Evolutionary conservation across 2,797 vertebrate genomes (phyloP), one percentile per base, ranked within the genome.

Genomic region (Trichosurus vulpecula): DNA sequence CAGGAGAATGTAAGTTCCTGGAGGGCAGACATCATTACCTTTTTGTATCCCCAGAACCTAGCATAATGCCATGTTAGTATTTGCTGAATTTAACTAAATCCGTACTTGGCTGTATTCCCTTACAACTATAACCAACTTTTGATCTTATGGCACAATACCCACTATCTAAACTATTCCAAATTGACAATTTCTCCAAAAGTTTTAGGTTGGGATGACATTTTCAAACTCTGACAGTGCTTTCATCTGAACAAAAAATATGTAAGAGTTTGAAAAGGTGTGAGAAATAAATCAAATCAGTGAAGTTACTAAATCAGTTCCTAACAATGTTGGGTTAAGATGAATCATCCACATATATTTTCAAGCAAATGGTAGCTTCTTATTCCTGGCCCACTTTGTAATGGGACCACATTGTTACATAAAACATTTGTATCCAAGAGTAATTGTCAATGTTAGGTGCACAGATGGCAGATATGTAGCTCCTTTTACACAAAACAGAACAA

Each of bases 331-430:
- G 31, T 93, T 90, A 94, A 2, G 53, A 90, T 92, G 58, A 93
- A 57, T 92, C 61, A 92, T 52, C 35, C n/a, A 94, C 6, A 35
- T 93, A 74, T 41, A 74, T 95, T 94, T 93, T 87, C 90, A 90
- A 61, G 31, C n/a, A 94, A 93, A 91, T 53, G 54, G 89, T 31
- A 66, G 58, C 87, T 92, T 74, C 2, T 35, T 19, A 58, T 87
- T 93, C 29, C 35, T 92, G 90, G n/a, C 51, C 51, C 93, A 94
- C 41, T 52, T 29, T 53, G 31, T 47, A 92, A 91, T 66, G 6
- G 91, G 87, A 93, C 74, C 54, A 94, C 47, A 22, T 2, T 93
- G 93, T 95, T 94, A 54, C 41, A 41, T 58, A 92, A 81, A 90
- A 13, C 47, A 90, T 30, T 92, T 92, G 91, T 90, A 58, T 27